Conservation (phyloP, 2,113 vertebrate species). For the Oxyruncus cristatus region DNA sequence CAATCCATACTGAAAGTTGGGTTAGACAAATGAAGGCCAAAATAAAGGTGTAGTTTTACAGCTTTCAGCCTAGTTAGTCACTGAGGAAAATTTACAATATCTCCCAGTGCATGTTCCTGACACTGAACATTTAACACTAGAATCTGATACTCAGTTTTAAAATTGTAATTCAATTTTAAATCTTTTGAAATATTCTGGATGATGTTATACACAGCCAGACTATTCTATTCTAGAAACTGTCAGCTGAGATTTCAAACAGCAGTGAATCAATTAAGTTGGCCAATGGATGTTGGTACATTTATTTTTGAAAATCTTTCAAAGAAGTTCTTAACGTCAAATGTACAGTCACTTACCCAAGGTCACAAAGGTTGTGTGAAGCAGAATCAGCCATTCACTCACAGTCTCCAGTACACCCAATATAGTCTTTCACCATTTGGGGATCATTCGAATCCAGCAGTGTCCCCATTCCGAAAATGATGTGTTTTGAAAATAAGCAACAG, state of each 20-base stretch:
- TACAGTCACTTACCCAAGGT: neutral
- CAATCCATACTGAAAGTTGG: neutral
- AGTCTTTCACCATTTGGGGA: neutral
- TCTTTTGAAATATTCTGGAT: neutral
- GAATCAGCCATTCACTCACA: neutral
- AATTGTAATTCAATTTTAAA: neutral
- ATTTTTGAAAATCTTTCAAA: neutral
- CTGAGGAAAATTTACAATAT: neutral
- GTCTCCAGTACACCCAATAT: neutral
- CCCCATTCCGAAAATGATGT: neutral
- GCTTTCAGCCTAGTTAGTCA: neutral
- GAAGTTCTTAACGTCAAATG: neutral
- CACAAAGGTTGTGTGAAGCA: neutral
- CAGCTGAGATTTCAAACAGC: neutral
- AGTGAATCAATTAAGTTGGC: neutral
- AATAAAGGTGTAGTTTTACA: neutral
- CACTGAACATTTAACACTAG: neutral
- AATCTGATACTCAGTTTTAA: neutral
- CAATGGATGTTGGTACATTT: neutral
- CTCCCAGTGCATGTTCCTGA: neutral
- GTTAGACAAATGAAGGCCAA: neutral
- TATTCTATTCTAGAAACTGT: neutral
- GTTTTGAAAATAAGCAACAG: neutral
- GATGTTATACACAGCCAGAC: neutral
- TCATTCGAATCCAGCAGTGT: neutral